phyloP scores from a whole-genome alignment of 2,797 vertebrate species.

The Acipenser transmontanus region DNA sequence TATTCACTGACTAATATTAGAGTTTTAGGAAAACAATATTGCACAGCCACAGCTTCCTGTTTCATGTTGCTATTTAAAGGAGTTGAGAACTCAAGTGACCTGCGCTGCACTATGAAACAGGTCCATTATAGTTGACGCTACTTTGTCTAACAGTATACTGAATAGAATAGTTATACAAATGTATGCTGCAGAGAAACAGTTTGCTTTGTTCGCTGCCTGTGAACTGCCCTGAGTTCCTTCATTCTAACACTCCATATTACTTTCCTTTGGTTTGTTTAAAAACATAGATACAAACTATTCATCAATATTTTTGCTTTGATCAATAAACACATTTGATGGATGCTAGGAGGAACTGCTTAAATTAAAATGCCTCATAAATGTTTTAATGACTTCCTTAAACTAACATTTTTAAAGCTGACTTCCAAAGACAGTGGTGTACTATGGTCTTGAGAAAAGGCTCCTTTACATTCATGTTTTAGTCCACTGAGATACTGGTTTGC shows the following conservation, averaged over 20 bases:
- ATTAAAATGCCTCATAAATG: conserved; percentile 64
- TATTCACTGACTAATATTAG: too few species aligned
- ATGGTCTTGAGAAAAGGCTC: conserved; percentile 42
- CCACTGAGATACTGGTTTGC: conserved; percentile 49
- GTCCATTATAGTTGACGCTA: background rate
- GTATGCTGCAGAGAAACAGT: too few species aligned
- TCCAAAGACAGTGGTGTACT: conserved; percentile 30
- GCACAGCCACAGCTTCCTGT: background rate
- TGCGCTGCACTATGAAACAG: background rate
- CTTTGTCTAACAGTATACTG: too few species aligned
- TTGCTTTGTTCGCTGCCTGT: too few species aligned
- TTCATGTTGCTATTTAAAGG: conserved; percentile 1
- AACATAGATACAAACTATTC: conserved; percentile 15
- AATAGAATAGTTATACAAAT: too few species aligned
- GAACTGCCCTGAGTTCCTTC: too few species aligned
- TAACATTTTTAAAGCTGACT: conserved; percentile 42
- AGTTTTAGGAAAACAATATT: too few species aligned
- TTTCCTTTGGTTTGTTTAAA: too few species aligned
- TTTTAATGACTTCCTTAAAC: conserved; percentile 51
- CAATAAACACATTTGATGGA: conserved; percentile 31
- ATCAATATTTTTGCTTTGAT: conserved; percentile 51
- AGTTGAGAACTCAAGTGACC: background rate
- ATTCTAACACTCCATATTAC: too few species aligned
- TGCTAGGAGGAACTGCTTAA: conserved; percentile 54
- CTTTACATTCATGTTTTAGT: conserved; percentile 56